phyloP scores from a whole-genome alignment of 2,113 vertebrate species.

The Callipepla squamata region DNA sequence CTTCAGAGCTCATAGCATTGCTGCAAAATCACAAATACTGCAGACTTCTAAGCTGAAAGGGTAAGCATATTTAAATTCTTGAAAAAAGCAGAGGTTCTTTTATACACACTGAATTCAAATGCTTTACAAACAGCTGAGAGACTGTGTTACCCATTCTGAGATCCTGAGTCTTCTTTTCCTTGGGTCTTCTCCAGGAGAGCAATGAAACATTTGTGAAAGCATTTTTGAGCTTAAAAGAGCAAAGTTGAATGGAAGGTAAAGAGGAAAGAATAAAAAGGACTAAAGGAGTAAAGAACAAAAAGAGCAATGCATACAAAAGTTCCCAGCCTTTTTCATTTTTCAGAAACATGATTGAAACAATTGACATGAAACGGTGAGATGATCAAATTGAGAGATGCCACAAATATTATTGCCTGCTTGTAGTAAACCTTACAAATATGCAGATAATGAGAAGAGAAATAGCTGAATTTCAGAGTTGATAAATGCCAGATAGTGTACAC shows the following conservation, averaged over 20 bases:
- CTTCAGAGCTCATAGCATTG: neutral
- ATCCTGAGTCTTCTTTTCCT: neutral
- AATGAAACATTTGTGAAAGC: neutral
- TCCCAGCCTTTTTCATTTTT: neutral
- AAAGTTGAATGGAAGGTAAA: neutral
- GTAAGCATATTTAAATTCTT: neutral
- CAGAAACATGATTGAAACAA: neutral
- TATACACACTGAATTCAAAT: neutral
- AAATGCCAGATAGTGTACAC: neutral
- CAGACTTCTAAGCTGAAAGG: neutral
- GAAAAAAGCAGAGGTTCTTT: neutral
- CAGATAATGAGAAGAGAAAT: slow-evolving; percentile 1
- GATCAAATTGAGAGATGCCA: neutral
- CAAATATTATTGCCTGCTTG: slow-evolving; percentile 11
- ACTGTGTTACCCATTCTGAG: neutral
- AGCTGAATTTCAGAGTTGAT: slow-evolving; percentile 3
- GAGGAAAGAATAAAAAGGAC: neutral
- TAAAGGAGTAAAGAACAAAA: neutral
- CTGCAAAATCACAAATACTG: neutral
- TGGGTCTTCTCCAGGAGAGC: neutral
- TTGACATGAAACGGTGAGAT: neutral
- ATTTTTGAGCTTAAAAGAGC: neutral
- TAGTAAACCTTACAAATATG: slow-evolving; percentile 17
- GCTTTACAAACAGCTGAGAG: neutral
- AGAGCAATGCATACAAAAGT: neutral